These are phyloP conservation scores for Accipiter cooperii DNA, from an alignment of 2,113 vertebrate species.

Conservation along the genomic window DNA sequence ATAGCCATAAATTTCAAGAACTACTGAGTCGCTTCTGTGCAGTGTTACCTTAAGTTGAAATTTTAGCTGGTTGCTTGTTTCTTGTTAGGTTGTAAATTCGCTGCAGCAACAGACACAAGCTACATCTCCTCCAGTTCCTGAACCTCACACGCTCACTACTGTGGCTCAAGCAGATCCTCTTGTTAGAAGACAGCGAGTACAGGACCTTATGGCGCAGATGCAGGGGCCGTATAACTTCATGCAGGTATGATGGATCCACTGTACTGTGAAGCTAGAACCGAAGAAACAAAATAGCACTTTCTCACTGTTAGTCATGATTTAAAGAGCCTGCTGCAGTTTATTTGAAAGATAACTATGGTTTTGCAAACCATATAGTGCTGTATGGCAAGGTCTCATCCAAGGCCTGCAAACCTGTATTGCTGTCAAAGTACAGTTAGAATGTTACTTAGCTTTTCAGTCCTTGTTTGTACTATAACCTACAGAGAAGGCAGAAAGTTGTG, in stretches of 20 bases:
- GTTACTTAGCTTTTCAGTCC: neutral
- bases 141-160: constrained; percentile 76
- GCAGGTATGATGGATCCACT: constrained; percentile 76
- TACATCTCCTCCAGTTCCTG: constrained; percentile 78
- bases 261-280: neutral
- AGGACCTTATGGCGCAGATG: constrained; percentile 99
- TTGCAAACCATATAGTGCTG: neutral
- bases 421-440: neutral
- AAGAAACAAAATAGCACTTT: neutral
- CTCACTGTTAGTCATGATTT: neutral
- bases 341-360: neutral
- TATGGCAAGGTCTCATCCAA: neutral
- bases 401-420: neutral
- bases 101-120: constrained; percentile 82
- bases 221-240: constrained; percentile 99
- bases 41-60: neutral
- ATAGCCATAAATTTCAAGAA: neutral
- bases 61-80: neutral
- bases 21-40: neutral
- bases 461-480: neutral
- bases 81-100: constrained; percentile 77
- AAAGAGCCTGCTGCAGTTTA: neutral
- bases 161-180: constrained; percentile 84
- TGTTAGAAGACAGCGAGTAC: constrained; percentile 90
- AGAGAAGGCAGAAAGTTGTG: neutral